These are phyloP conservation scores for Creontiades dilutus DNA, from an alignment of 2,888 invertebrate genomes.

Conservation along the genomic window DNA sequence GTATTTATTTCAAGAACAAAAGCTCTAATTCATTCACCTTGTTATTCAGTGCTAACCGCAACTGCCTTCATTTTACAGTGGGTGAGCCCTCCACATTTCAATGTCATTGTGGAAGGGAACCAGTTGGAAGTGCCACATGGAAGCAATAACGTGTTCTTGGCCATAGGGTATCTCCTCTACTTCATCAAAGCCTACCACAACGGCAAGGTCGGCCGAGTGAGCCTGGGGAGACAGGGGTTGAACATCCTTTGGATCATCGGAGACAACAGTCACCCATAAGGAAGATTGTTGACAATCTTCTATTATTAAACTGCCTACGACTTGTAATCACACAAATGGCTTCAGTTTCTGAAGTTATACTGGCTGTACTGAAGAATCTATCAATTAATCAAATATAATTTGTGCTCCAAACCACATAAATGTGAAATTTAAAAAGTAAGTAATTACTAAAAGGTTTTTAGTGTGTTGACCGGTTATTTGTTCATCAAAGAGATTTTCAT, in stretches of 20 bases:
- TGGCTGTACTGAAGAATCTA: no score
- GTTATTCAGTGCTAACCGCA: no score
- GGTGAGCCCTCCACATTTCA: conserved; percentile 33
- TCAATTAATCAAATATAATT: no score
- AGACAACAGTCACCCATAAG: conserved; percentile 16
- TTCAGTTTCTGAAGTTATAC: no score
- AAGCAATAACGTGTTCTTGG: not conserved
- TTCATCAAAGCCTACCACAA: conserved; percentile 44
- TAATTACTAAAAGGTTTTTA: no score
- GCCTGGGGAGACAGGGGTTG: conserved; percentile 30
- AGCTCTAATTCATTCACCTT: no score
- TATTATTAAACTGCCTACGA: not conserved
- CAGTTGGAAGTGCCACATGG: not conserved
- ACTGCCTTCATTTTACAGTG: not conserved
- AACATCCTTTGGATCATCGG: conserved; percentile 45
- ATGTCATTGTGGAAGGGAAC: not conserved
- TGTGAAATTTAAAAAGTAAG: no score
- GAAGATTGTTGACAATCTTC: not conserved
- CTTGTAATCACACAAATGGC: not conserved
- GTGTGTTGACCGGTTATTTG: no score
- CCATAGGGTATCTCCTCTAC: conserved; percentile 24
- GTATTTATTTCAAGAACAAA: no score
- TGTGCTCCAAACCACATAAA: no score
- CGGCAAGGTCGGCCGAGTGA: conserved; percentile 37
- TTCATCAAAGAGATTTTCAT: no score